Base-by-base conservation (phyloP, 2,888 invertebrate species). In the Branchellion lobata region DNA sequence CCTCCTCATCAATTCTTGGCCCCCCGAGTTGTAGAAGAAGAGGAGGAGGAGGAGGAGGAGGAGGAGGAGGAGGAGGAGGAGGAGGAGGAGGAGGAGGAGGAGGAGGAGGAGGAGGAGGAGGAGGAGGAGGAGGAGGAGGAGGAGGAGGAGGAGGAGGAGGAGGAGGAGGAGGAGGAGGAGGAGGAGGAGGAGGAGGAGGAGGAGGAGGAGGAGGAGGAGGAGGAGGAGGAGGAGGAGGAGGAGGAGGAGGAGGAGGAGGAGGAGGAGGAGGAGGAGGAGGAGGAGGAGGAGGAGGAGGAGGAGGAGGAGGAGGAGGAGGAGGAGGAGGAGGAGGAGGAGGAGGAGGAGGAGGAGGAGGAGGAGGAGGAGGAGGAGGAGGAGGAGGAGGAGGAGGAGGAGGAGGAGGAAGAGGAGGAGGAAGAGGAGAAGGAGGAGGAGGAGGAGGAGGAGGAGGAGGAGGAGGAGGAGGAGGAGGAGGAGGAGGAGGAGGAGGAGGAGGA, bases 31-130 rank as follows among this genome's bases (percentile, higher is more conserved):
- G 27, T 74, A 40, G 47, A 74, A 24, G n/a, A 65, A 51, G 31
- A 57, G 57, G 27, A 74, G 40, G 31, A 36, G 47, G 77, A 33
- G 57, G 27, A 53, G 47, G 34, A 31, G 33, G 77, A 27, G 33
- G n/a, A 31, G 24, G 33, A 33, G 33, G 18, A 29, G 77, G 33
- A 57, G 77, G 27, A 82, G 78, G 1, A 82, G 81, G 76, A 83
- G 83, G 29, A 86, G 85, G n/a, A 86, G 82, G 79, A 85, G 84
- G 0, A 84, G 82, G 81, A 86, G 86, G 81, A 86, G 85, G 81
- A 84, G 85, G 31, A 85, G 81, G 29, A 86, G 83, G 5, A 85
- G 83, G 14, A 84, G 83, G 69, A 85, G 85, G 2, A 86, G 86
- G 33, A 85, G 82, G 80, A 86, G 84, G 73, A 68, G n/a, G 69